phyloP scores from a whole-genome alignment of 2,797 vertebrate genomes.

The Gadopsis bispinosus region DNA sequence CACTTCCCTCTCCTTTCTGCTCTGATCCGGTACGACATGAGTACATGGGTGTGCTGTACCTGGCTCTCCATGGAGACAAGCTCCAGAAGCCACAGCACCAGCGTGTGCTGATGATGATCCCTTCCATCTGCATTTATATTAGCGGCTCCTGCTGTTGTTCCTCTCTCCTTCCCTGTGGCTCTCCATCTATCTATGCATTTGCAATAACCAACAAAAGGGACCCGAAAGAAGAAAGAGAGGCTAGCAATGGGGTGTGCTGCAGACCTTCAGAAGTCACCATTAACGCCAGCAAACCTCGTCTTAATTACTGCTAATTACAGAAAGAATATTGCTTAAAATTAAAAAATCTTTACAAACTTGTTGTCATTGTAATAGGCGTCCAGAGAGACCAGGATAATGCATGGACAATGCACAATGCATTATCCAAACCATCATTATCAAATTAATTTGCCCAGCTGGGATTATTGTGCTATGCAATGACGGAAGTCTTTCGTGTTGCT shows the following conservation, averaged over 20 bases:
- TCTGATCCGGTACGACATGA: slow-evolving; percentile 60
- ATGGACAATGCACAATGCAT: slow-evolving; percentile 24
- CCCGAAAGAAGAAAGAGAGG: background rate
- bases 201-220: slow-evolving; percentile 33
- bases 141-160: slow-evolving; percentile 36
- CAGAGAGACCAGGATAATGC: slow-evolving; percentile 33
- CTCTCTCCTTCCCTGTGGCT: slow-evolving; percentile 5
- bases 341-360: slow-evolving; percentile 31
- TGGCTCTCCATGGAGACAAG: slow-evolving; percentile 42
- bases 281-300: slow-evolving; percentile 20
- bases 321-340: slow-evolving; percentile 16
- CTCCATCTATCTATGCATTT: slow-evolving; percentile 28
- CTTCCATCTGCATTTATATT: slow-evolving; percentile 58
- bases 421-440: slow-evolving; percentile 43
- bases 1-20: slow-evolving; percentile 38
- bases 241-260: background rate
- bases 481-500: slow-evolving; percentile 54
- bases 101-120: slow-evolving; percentile 51
- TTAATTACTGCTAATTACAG: slow-evolving; percentile 16
- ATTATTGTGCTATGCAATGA: slow-evolving; percentile 41
- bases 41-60: slow-evolving; percentile 50
- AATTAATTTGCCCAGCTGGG: slow-evolving; percentile 50
- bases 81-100: slow-evolving; percentile 51
- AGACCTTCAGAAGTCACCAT: slow-evolving; percentile 13
- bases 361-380: slow-evolving; percentile 38